Evolutionary conservation across 37 sponge, comb jelly and placozoan genomes (phyloP).

Genomic region (Chondrosia reniformis): DNA sequence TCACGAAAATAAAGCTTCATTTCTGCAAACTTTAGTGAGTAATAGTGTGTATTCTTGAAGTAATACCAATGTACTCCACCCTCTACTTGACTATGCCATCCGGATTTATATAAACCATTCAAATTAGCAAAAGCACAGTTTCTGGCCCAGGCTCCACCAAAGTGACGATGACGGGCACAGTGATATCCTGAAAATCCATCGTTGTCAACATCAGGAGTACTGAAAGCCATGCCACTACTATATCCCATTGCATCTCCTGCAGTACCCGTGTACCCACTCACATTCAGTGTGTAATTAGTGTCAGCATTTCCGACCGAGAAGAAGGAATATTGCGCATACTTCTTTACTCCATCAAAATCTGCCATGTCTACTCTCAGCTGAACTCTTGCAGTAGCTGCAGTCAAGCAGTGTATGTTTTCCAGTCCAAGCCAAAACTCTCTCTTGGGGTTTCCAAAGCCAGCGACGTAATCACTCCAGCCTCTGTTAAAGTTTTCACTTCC

Average conservation of each 20-base stretch:
- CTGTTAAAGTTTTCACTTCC: neutral
- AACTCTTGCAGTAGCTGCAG: neutral
- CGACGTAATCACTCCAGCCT: neutral
- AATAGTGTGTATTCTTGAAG: neutral
- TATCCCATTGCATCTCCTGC: neutral
- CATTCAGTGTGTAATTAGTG: neutral
- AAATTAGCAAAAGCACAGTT: neutral
- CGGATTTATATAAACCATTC: conserved; percentile 8
- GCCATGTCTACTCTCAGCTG: neutral
- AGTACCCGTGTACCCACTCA: conserved; percentile 13
- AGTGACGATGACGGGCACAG: neutral
- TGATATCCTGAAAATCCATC: neutral
- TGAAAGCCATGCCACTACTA: neutral
- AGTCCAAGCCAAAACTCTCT: conserved; percentile 8
- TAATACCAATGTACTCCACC: conserved; percentile 17
- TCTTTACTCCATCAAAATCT: neutral
- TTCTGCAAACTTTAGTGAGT: conserved; percentile 15
- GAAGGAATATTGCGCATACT: conserved; percentile 1
- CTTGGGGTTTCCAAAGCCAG: conserved; percentile 11
- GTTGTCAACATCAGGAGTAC: conserved; percentile 5
- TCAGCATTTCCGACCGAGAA: neutral
- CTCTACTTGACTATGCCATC: neutral
- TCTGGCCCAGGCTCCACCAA: conserved; percentile 2
- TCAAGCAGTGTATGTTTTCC: neutral
- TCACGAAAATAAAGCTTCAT: conserved; percentile 17